Conservation (phyloP, 2,113 vertebrate genomes). For the Cyanoramphus novaezelandiae region DNA sequence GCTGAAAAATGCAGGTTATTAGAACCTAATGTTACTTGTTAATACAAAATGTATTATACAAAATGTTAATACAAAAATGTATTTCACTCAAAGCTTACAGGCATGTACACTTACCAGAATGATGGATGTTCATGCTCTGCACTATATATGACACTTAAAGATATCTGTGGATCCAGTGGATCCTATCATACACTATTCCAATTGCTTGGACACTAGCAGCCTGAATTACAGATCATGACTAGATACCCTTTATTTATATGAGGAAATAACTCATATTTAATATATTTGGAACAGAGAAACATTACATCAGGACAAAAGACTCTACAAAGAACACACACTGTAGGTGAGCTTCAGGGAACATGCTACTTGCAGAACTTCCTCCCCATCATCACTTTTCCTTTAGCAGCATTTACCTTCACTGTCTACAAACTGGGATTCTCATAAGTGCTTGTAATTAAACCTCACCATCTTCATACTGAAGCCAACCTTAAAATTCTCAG, state of each 20-base stretch:
- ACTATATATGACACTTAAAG: not conserved
- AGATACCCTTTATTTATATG: not conserved
- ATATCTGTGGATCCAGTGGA: not conserved
- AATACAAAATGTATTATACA: too few relatives aligned
- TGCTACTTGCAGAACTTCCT: not conserved
- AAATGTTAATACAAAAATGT: not conserved
- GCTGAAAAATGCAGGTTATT: not conserved
- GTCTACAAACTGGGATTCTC: not conserved
- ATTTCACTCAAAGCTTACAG: not conserved
- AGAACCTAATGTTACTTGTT: not conserved
- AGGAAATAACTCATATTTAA: not conserved
- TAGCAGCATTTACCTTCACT: not conserved
- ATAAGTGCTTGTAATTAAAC: not conserved
- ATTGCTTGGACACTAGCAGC: not conserved
- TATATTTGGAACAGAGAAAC: not conserved
- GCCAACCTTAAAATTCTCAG: not conserved
- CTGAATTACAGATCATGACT: not conserved
- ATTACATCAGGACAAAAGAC: not conserved
- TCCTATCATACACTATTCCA: not conserved
- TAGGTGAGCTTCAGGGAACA: not conserved
- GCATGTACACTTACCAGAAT: not conserved
- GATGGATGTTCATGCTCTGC: not conserved
- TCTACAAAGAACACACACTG: not conserved
- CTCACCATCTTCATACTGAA: not conserved
- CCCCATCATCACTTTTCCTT: not conserved